These are phyloP conservation scores for Linyphia triangularis DNA, from an alignment of 2,888 invertebrate species.

Conservation along the genomic window DNA sequence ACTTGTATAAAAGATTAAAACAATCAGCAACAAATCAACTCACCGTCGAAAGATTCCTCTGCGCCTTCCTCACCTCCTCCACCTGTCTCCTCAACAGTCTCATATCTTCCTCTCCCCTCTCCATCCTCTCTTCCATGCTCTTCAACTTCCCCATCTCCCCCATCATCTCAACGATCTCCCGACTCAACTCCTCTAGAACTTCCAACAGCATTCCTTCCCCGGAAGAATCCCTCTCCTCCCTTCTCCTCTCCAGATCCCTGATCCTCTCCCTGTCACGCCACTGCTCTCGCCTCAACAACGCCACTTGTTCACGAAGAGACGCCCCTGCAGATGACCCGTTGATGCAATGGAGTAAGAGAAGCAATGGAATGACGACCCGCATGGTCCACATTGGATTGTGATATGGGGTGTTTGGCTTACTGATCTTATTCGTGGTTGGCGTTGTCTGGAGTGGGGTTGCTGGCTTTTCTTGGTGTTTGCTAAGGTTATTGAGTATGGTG, in stretches of 20 bases:
- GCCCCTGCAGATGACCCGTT: constrained; percentile 1
- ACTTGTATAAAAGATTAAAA: background rate
- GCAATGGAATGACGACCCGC: background rate
- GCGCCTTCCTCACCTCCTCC: constrained; percentile 7
- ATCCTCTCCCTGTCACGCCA: constrained; percentile 44
- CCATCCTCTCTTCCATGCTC: constrained; percentile 1
- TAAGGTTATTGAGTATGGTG: background rate
- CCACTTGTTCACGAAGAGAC: constrained; percentile 53
- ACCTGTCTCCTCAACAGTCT: constrained; percentile 1
- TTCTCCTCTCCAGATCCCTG: constrained; percentile 35
- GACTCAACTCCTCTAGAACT: constrained; percentile 38
- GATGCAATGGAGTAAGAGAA: too few species aligned
- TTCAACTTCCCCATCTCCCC: background rate
- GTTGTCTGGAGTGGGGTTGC: constrained; percentile 7
- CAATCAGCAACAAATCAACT: background rate
- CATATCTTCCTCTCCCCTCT: constrained; percentile 6
- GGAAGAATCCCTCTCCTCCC: background rate
- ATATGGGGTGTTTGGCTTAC: background rate
- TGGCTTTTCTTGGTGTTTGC: background rate
- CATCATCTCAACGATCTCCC: constrained; percentile 4
- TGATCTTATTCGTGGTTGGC: background rate
- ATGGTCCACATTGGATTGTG: background rate
- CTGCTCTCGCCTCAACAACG: constrained; percentile 29
- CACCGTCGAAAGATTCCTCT: constrained; percentile 32
- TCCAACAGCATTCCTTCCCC: constrained; percentile 19